Evolutionary conservation across 2,888 invertebrate species (phyloP), one percentile per base, ranked within the genome.

Genomic region (Pseudolycoriella hygida): DNA sequence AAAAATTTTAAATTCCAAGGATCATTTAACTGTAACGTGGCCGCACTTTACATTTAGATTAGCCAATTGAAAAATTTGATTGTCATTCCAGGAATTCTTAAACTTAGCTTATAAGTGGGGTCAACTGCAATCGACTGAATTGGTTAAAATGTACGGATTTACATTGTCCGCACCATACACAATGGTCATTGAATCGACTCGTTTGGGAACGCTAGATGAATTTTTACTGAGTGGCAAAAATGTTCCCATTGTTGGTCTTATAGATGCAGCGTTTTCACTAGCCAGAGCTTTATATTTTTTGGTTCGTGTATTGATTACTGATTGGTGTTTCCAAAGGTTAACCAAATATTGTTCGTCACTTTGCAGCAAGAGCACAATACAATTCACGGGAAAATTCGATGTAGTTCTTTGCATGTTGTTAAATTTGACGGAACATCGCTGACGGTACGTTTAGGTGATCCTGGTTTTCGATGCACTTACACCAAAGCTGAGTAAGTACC

Each of bases 211-310:
- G 0, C 70, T 92, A 12, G 84, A 89, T 57, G 69, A 58, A 44
- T 64, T 64, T 49, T 50, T 53, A 50, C 66, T 67, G 48, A 60
- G 62, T 48, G 61, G 68, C 46, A 64, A 60, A 17, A 65, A 68
- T 30, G 63, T 83, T 4, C 72, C 75, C 54, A 66, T 71, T 2
- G 72, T 81, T 0, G 85, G 88, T 58, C 67, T 90, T 51, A 76
- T 89, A 52, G 87, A 89, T 61, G 83, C 87, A 39, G 73, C 84
- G 10, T 80, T 83, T 20, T 79, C 80, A 45, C 61, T 92, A 44
- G 87, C 89, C 2, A 79, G 83, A 25, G 90, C 88, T 10, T 67
- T 92, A 19, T 88, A 85, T 77, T 85, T 88, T 66, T 67, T 92
- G 66, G 84, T 60, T 43, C 31, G 2, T 42, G 6, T 11, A 38